Base-by-base conservation (phyloP, 2,888 invertebrate genomes). In the Drosophila algonquin region DNA sequence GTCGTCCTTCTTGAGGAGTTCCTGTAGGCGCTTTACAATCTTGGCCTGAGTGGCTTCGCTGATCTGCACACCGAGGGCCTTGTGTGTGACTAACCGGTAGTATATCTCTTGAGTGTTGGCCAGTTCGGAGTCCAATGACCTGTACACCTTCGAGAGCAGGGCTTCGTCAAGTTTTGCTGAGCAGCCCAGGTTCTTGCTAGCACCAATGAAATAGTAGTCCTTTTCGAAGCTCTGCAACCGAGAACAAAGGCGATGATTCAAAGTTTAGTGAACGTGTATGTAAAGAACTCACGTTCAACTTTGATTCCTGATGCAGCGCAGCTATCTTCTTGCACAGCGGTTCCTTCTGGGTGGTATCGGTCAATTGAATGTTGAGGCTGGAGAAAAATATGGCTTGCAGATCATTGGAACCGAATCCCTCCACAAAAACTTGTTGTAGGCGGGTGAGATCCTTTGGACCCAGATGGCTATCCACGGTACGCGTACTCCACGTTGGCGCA, bases 1-100 rank as follows among this genome's bases (percentile, higher is more conserved):
- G 87, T 97, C 97, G 92, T 98, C 98, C 85, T 96, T 96, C 91
- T 97, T 98, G 72, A 98, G 92, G 73, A 95, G 93, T 69, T 95
- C 95, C 88, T 96, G 95, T 44, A 98, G 92, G 75, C 95, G 94
- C 90, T 96, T 96, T 1, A 95, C 93, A 24, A 96, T 93, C 91
- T 96, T 96, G 27, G 94, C 93, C 51, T 94, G 94, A 87, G 96
- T 95, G 27, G 94, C 93, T 48, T 94, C 94, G 82, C 95, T 95
- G 67, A 95, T 90, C 4, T 94, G 92, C 77, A 95, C 94, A 1
- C 95, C 95, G 0, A 97, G 90, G 35, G 95, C 94, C 77, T 94
- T 94, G 57, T 96, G 92, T 0, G 96, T 93, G 80, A 94, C 95
- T 14, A 96, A 93, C 10, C 96, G 96, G 92, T 96, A 94, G 90